Base-by-base conservation (phyloP, 2,888 invertebrate species). In the Synanthedon vespiformis region DNA sequence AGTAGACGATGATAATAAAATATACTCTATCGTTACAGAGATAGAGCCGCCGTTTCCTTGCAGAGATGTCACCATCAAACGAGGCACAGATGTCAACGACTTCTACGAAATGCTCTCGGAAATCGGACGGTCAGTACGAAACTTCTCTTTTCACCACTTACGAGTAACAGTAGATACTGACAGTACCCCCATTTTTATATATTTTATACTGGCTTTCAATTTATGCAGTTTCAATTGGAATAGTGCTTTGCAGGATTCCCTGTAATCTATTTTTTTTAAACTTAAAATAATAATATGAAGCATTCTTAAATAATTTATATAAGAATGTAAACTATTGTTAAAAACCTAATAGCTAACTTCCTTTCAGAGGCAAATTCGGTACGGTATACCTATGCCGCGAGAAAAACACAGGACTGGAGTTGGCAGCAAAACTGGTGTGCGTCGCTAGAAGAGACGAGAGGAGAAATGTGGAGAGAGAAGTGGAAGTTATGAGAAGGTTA, bases 401-500 rank as follows among this genome's bases (percentile, higher is more conserved):
- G 80, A 95, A 94, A 78, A 85, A 89, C 52, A 93, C 93, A 0
- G 94, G 94, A 0, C 81, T 95, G 52, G 90, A 92, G 63, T 86
- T 98, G 64, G 98, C 98, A 1, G 98, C 97, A 2, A 99, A 99
- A 87, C 94, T 97, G 75, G 95, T 99, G 60, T 92, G 92, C 49
- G 94, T 95, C 51, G 92, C 91, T 55, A 91, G 95, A 63, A 91
- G 95, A 56, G 95, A 97, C 68, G 97, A 97, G 78, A 89, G 95
- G 56, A 89, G 95, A 58, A 95, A 97, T 70, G 98, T 98, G 58
- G 95, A 97, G 77, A 90, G 98, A 53, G 99, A 99, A 79, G 95
- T 99, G 56, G 97, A 98, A 64, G 96, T 99, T 67, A 99, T 99
- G 98, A 91, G 95, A 72, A 89, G 92, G 60, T 90, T 99, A 53